These are phyloP conservation scores for Apodemia mormo DNA, from an alignment of 2,888 invertebrate genomes.

Conservation along the genomic window DNA sequence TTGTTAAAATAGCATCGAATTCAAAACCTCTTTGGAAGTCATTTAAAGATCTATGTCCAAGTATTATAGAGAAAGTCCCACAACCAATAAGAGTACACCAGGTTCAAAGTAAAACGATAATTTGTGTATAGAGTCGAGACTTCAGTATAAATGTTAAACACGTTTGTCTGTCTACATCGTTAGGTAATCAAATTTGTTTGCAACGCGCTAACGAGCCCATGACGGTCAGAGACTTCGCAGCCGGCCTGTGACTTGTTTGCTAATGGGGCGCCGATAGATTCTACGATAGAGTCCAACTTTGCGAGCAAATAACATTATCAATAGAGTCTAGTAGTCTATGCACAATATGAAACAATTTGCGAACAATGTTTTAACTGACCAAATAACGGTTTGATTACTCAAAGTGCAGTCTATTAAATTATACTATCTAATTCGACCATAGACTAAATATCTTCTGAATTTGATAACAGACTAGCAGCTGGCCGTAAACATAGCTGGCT, in stretches of 20 bases:
- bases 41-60: too few species aligned
- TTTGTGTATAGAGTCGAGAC: slow-evolving; percentile 19
- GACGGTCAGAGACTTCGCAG: slow-evolving; percentile 46
- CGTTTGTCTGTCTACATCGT: slow-evolving; percentile 55
- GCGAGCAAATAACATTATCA: slow-evolving; percentile 22
- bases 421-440: neutral
- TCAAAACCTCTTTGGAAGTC: too few species aligned
- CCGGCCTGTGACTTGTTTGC: slow-evolving; percentile 56
- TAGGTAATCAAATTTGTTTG: slow-evolving; percentile 77
- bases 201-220: slow-evolving; percentile 62
- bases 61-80: too few species aligned
- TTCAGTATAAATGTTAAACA: slow-evolving; percentile 18
- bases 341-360: slow-evolving; percentile 5
- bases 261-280: slow-evolving; percentile 40
- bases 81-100: neutral
- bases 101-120: slow-evolving; percentile 5
- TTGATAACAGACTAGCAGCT: too few species aligned
- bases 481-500: too few species aligned
- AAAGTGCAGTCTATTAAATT: slow-evolving; percentile 10
- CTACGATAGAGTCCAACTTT: slow-evolving; percentile 17
- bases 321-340: neutral
- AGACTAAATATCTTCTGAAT: too few species aligned
- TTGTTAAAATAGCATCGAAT: too few species aligned
- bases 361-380: neutral
- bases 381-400: neutral